Evolutionary conservation across 92 coral and sea anemone species (phyloP), one percentile per base, ranked within the genome.

Genomic region (Epizoanthus rinbou): DNA sequence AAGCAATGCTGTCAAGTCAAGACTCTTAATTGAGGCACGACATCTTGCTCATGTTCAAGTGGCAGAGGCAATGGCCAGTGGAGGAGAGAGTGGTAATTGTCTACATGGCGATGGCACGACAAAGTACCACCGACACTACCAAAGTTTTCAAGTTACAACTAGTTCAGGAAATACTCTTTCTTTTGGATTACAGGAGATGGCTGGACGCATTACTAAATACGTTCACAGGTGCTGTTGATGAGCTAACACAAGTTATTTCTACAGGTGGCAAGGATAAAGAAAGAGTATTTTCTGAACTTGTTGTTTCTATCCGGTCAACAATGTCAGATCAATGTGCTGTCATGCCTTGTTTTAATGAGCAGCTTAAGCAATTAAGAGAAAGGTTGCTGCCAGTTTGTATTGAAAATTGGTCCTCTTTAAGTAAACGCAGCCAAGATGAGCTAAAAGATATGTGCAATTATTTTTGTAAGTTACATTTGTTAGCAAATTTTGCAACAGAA

Each of bases 141-240:
- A 73, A 15, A 73, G 79, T 22, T 73, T 73, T 43, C 62, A 73
- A 21, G 24, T 73, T 73, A 73, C 79, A 73, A 73, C 76, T 47
- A 72, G 79, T 73, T 73, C 79, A 52, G 63, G 79, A 3, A 73
- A 73, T 47, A 73, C 63, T 53, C 78, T 73, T 45, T 73, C 79
- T 73, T 73, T 73, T 53, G 79, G 79, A 10, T 73, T 73, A 6
- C 79, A 73, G 9, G 79, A 73, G n/a, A 73, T 73, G 79, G 79
- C 79, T 19, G 79, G 79, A 73, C 13, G 60, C 79, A 24, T 21
- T 73, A 3, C 79, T 73, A 63, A 73, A 52, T 73, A 73, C 79
- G 0, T 73, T 73, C 14, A 74, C 79, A 74, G 18, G 47, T 74
- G 47, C 79, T 1, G 18, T 15, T 74, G 79, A 74, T 74, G 79